Evolutionary conservation across 2,888 invertebrate genomes (phyloP).

Genomic region (Xylocampa areola): DNA sequence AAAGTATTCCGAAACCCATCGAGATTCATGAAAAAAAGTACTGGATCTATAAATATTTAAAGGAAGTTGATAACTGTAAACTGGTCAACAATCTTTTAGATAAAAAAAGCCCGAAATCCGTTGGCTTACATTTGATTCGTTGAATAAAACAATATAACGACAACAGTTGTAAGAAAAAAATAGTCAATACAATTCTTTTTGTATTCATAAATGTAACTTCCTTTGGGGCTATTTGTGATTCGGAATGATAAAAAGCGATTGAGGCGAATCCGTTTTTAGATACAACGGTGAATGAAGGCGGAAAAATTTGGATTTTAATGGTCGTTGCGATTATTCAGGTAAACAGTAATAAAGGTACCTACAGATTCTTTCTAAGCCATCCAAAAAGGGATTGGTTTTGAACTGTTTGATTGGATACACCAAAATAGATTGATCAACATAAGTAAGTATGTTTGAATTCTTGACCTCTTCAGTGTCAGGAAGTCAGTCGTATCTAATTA

Average conservation of each 20-base stretch:
- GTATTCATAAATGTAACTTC: conserved; percentile 44
- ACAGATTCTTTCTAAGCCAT: conserved; percentile 16
- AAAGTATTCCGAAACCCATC: no score
- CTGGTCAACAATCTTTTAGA: conserved; percentile 47
- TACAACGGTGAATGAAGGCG: conserved; percentile 18
- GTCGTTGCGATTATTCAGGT: conserved; percentile 21
- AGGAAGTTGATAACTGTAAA: conserved; percentile 52
- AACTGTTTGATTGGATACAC: neutral
- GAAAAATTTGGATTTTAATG: conserved; percentile 31
- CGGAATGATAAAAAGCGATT: conserved; percentile 47
- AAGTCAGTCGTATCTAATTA: conserved; percentile 17
- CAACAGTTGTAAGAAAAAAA: conserved; percentile 35
- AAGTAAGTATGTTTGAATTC: neutral
- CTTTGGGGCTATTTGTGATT: conserved; percentile 47
- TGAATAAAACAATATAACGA: conserved; percentile 59
- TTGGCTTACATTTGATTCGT: conserved; percentile 51
- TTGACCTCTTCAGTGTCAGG: conserved; percentile 25
- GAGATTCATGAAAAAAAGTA: no score
- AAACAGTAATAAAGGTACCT: conserved; percentile 23
- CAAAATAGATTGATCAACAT: no score
- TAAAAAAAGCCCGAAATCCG: conserved; percentile 33
- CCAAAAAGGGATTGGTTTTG: conserved; percentile 20
- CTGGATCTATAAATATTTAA: conserved; percentile 53
- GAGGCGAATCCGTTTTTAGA: conserved; percentile 30
- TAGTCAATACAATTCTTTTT: conserved; percentile 44